Evolutionary conservation across 2,888 invertebrate species (phyloP).

Genomic region (Drosophila tanythrix): DNA sequence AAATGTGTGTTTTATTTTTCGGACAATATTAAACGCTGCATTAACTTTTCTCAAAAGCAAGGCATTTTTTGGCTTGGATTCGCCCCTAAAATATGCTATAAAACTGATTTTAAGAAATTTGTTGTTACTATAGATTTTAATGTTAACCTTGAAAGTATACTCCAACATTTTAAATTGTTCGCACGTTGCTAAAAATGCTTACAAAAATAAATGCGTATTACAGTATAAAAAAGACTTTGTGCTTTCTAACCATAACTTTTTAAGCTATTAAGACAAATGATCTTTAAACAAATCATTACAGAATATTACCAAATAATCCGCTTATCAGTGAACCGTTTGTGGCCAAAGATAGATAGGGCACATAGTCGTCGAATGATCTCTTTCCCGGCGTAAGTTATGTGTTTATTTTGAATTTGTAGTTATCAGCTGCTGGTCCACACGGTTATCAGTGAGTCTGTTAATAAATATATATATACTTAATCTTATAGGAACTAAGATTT

Average conservation of each 20-base stretch:
- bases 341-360: slow-evolving; percentile 1
- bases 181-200: background rate
- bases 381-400: background rate
- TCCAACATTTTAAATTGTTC: background rate
- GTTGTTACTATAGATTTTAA: background rate
- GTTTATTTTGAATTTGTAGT: slow-evolving; percentile 12
- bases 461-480: slow-evolving; percentile 17
- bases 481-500: slow-evolving; percentile 17
- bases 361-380: slow-evolving; percentile 9
- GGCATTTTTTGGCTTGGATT: background rate
- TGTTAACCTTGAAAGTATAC: background rate
- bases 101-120: background rate
- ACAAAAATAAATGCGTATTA: no score
- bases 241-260: background rate
- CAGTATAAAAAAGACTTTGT: background rate
- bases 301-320: background rate
- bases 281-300: background rate
- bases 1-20: background rate
- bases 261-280: background rate
- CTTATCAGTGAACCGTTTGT: slow-evolving; percentile 24
- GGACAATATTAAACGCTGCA: background rate
- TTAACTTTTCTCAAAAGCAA: background rate
- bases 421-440: slow-evolving; percentile 31
- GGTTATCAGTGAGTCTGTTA: slow-evolving; percentile 24
- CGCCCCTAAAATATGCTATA: background rate